Base-by-base conservation (phyloP, 2,113 vertebrate species). In the Ceyx cyanopectus region DNA sequence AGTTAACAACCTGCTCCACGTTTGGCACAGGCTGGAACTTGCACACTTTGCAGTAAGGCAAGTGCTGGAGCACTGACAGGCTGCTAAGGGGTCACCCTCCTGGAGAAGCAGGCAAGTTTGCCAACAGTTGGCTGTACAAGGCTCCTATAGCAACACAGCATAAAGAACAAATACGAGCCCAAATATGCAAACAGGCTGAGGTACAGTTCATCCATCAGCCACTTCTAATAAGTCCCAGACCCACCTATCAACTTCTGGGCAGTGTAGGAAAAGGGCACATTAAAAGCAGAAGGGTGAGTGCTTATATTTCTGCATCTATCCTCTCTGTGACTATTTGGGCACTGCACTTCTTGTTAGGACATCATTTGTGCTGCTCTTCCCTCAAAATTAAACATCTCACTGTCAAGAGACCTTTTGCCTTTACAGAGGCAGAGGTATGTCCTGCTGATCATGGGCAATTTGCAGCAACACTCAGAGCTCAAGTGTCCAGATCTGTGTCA, bases 31-130 rank as follows among this genome's bases (percentile, higher is more conserved):
- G 70, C 81, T 82, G 60, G 51, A 93, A 85, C 75, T 56, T 5
- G 0, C 67, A 87, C 46, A 11, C 46, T 84, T n/a, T 16, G 58
- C 78, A 76, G 12, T 8, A 53, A 58, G 66, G 41, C 81, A 91
- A 85, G 29, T 76, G 66, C 58, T 3, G 1, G 51, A 76, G 50
- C 54, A 58, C n/a, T 18, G 30, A 69, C 40, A 83, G 60, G 30
- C 56, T 80, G 37, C 58, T 53, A 12, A 68, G 1, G 1, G 58
- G 85, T 65, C 58, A 68, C 50, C n/a, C 53, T 87, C 50, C 58
- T 0, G 0, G 9, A 58, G 34, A 85, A 30, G 14, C 0, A 14
- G 48, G 50, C 37, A 65, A 37, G 32, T 58, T 62, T 61, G 60
- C 32, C 75, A 92, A 58, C 48, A 81, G 40, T 17, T 45, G 45